These are phyloP conservation scores for Furcula furcula DNA, from an alignment of 2,888 invertebrate genomes.

Conservation along the genomic window DNA sequence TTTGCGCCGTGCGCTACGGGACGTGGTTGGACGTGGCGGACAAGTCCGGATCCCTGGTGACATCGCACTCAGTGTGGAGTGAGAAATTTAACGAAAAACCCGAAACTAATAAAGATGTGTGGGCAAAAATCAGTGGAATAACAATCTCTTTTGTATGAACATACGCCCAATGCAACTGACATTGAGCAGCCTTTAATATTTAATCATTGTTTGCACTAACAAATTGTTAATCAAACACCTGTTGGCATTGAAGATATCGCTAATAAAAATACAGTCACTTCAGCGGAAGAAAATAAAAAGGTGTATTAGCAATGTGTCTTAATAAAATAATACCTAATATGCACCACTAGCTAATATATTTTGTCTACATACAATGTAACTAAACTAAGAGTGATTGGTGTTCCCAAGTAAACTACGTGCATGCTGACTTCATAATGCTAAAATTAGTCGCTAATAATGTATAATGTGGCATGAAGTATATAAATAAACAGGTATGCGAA, in stretches of 20 bases:
- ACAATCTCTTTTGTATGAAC: slow-evolving; percentile 31
- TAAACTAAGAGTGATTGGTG: slow-evolving; percentile 56
- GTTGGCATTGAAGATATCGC: slow-evolving; percentile 48
- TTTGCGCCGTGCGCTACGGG: slow-evolving; percentile 64
- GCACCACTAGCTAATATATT: slow-evolving; percentile 40
- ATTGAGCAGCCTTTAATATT: slow-evolving; percentile 40
- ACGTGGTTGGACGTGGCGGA: slow-evolving; percentile 34
- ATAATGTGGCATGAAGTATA: slow-evolving; percentile 52
- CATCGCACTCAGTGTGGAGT: not conserved
- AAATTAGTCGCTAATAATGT: slow-evolving; percentile 58
- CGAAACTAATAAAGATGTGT: not conserved
- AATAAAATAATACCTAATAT: slow-evolving; percentile 35
- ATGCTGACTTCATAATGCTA: slow-evolving; percentile 67
- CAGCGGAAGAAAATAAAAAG: slow-evolving; percentile 41
- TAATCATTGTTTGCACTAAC: slow-evolving; percentile 43
- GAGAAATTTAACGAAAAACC: slow-evolving; percentile 1
- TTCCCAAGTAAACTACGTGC: slow-evolving; percentile 61
- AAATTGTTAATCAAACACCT: slow-evolving; percentile 48
- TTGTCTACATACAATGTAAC: slow-evolving; percentile 57
- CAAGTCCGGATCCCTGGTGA: not conserved
- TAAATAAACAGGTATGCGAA: slow-evolving; percentile 56
- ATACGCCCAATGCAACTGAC: slow-evolving; percentile 38
- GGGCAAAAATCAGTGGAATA: slow-evolving; percentile 21
- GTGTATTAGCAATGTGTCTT: slow-evolving; percentile 22
- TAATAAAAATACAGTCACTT: slow-evolving; percentile 38